Percentiles rank a stretch among this genome's conserved stretches.
Evolutionary conservation across 2,888 invertebrate genomes (phyloP).

Genomic region (Drosophila gaucha): DNA sequence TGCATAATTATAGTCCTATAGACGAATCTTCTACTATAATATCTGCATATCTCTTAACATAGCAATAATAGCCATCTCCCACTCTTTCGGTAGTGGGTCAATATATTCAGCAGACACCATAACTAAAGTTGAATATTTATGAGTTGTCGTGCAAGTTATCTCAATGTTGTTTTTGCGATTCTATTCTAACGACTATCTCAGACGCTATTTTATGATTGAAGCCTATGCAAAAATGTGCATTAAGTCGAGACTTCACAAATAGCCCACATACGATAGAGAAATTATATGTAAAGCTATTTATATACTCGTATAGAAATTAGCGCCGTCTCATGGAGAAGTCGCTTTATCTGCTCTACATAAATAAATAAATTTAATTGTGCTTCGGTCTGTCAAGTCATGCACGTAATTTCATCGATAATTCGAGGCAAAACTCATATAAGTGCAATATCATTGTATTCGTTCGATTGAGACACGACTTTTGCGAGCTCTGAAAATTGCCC

Average conservation of each 20-base stretch:
- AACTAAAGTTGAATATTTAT: constrained; percentile 65
- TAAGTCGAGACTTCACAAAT: neutral
- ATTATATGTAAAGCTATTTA: constrained; percentile 2
- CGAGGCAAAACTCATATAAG: constrained; percentile 17
- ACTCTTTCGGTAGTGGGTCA: constrained; percentile 12
- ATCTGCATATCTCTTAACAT: neutral
- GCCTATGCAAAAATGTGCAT: constrained; percentile 29
- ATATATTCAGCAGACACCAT: constrained; percentile 46
- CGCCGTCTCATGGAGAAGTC: constrained; percentile 6
- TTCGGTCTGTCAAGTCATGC: constrained; percentile 28
- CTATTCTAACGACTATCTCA: constrained; percentile 33
- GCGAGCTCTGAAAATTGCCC: constrained; percentile 1
- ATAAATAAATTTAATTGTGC: constrained; percentile 4
- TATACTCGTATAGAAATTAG: constrained; percentile 4
- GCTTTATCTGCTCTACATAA: constrained; percentile 16
- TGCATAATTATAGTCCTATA: too few relatives aligned
- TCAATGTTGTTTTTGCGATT: constrained; percentile 31
- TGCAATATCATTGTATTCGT: constrained; percentile 38
- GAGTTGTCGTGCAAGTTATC: constrained; percentile 58
- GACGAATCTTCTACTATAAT: too few relatives aligned
- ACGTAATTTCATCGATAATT: constrained; percentile 20
- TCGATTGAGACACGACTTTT: constrained; percentile 19
- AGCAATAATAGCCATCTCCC: neutral
- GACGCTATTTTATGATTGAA: constrained; percentile 44
- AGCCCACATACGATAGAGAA: neutral